These are phyloP conservation scores for Pholis gunnellus DNA, from an alignment of 2,113 vertebrate species.

Conservation along the genomic window DNA sequence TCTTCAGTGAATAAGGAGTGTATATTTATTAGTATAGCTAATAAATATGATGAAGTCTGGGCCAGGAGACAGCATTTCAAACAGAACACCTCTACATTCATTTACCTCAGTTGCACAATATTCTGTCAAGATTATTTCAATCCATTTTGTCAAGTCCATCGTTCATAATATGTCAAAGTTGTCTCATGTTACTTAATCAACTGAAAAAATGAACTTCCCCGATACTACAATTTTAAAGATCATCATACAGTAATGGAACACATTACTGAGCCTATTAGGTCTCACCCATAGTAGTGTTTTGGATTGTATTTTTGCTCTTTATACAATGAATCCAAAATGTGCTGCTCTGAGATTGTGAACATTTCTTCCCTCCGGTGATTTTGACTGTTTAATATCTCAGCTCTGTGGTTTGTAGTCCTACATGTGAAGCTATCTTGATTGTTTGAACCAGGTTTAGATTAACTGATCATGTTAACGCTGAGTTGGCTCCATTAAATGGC, in stretches of 20 bases:
- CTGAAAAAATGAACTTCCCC: background rate
- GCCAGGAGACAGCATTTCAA: background rate
- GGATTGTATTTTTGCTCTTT: background rate
- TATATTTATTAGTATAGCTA: background rate
- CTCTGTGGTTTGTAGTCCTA: background rate
- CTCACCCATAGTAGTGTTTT: background rate
- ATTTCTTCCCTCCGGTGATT: background rate
- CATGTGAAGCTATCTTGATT: background rate
- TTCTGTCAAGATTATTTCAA: background rate
- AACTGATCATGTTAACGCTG: background rate
- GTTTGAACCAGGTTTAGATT: slow-evolving; percentile 12
- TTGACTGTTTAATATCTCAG: slow-evolving; percentile 10
- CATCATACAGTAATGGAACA: background rate
- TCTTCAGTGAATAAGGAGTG: background rate
- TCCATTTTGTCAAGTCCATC: background rate
- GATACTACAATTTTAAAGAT: background rate
- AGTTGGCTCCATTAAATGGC: background rate
- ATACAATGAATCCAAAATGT: background rate
- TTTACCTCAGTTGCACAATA: background rate
- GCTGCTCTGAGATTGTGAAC: background rate
- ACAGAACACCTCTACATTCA: background rate
- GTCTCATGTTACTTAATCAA: background rate
- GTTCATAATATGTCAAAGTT: background rate
- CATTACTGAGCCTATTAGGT: background rate
- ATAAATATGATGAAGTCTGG: background rate